Evolutionary conservation across 2,113 vertebrate genomes (phyloP).

Genomic region (Pelobates fuscus): DNA sequence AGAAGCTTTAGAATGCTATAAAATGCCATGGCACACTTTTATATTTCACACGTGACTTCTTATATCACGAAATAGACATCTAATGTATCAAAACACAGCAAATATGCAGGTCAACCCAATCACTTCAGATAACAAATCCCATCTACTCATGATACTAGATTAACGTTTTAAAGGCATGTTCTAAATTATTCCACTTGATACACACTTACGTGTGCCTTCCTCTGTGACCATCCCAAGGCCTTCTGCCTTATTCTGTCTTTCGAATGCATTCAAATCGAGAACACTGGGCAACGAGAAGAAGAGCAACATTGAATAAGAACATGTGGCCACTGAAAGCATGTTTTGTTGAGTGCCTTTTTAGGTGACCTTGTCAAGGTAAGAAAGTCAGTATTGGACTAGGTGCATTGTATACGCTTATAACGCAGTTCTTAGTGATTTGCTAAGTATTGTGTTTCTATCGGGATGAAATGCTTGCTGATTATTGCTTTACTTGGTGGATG

Average conservation of each 20-base stretch:
- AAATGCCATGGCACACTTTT: too few relatives aligned
- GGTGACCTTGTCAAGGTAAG: slow-evolving; percentile 21
- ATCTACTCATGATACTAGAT: too few relatives aligned
- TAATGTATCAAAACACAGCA: too few relatives aligned
- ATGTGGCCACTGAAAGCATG: background rate
- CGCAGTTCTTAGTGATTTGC: background rate
- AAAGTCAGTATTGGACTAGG: background rate
- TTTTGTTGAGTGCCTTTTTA: background rate
- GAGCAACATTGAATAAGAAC: slow-evolving; percentile 14
- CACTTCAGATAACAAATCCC: too few relatives aligned
- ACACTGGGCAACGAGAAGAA: slow-evolving; percentile 73
- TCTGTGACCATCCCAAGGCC: slow-evolving; percentile 98
- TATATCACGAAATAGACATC: too few relatives aligned
- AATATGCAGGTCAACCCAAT: too few relatives aligned
- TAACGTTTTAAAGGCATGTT: too few relatives aligned
- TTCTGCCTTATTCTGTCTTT: slow-evolving; percentile 98
- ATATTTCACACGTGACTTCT: too few relatives aligned
- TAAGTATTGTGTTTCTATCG: background rate
- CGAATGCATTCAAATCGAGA: slow-evolving; percentile 97
- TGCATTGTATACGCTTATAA: background rate
- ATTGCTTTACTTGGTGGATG: background rate
- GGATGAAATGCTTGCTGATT: background rate
- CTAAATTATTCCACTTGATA: background rate
- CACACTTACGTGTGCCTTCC: slow-evolving; percentile 95
- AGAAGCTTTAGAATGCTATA: too few relatives aligned